A percentile compares a stretch with the other conserved stretches of the same genome.
Evolutionary conservation across 2,888 invertebrate genomes (phyloP).

Genomic region (Melinaea menophilus): DNA sequence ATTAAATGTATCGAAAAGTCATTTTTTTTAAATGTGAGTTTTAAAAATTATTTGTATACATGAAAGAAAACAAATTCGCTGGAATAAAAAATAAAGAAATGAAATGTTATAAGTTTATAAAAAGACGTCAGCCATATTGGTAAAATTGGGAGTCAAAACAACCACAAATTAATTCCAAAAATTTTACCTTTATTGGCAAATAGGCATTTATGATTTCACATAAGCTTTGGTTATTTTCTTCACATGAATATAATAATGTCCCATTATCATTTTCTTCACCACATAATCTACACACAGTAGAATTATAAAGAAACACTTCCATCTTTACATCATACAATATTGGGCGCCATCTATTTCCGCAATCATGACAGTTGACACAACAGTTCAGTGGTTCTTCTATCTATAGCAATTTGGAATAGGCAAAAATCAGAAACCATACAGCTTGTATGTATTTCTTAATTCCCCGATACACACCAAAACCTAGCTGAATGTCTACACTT

Average conservation of each 20-base stretch:
- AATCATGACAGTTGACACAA: conserved; percentile 7
- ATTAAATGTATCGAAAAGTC: background rate
- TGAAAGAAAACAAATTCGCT: background rate
- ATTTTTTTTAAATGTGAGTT: background rate
- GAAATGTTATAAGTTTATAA: conserved; percentile 44
- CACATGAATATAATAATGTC: conserved; percentile 78
- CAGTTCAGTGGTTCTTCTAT: conserved; percentile 11
- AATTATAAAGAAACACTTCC: conserved; percentile 80
- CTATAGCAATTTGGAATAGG: background rate
- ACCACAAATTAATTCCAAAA: conserved; percentile 52
- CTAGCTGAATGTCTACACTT: too few relatives aligned
- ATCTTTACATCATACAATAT: conserved; percentile 44
- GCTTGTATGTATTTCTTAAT: background rate
- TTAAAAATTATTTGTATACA: background rate
- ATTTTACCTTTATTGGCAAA: conserved; percentile 84
- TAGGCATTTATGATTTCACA: conserved; percentile 83
- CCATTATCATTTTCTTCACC: conserved; percentile 84
- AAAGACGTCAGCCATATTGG: conserved; percentile 58
- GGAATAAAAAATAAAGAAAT: conserved; percentile 39
- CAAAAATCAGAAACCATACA: background rate
- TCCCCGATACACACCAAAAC: background rate
- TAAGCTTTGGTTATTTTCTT: conserved; percentile 79
- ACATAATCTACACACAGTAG: conserved; percentile 86
- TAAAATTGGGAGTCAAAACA: conserved; percentile 66
- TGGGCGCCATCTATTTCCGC: conserved; percentile 66